A percentile compares a stretch with the other conserved stretches of the same genome.
Evolutionary conservation across 1,140 invertebrate genomes (phyloP).

Genomic region (Drosophila serrata): DNA sequence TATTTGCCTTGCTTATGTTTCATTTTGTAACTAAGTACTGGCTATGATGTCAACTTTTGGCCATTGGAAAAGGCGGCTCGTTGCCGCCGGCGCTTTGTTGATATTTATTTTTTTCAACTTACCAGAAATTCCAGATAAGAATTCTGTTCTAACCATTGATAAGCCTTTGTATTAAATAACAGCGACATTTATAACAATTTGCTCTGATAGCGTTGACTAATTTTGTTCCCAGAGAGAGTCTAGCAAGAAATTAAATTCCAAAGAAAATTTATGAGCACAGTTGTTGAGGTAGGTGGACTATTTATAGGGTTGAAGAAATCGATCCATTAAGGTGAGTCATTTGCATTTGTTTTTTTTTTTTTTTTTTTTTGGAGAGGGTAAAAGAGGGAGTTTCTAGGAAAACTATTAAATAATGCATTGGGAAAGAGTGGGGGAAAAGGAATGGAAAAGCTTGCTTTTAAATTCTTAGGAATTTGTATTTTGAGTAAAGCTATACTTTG

Average conservation of each 20-base stretch:
- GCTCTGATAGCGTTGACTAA: constrained; percentile 43
- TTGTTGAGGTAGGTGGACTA: constrained; percentile 60
- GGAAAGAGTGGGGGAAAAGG: neutral
- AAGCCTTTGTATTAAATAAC: constrained; percentile 36
- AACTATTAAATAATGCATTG: neutral
- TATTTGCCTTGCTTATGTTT: constrained; percentile 45
- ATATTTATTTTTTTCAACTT: constrained; percentile 14
- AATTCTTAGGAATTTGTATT: neutral
- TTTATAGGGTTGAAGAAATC: constrained; percentile 47
- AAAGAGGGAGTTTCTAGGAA: neutral
- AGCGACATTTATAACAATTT: constrained; percentile 44
- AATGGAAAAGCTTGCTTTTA: neutral
- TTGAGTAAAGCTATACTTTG: neutral
- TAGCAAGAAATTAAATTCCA: constrained; percentile 26
- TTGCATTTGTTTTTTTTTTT: neutral
- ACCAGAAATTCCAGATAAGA: constrained; percentile 38
- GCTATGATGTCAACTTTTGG: constrained; percentile 61
- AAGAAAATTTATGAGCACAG: constrained; percentile 43
- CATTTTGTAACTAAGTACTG: constrained; percentile 24
- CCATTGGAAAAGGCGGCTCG: constrained; percentile 38
- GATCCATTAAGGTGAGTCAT: constrained; percentile 41
- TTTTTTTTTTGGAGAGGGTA: neutral
- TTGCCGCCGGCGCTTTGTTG: constrained; percentile 40
- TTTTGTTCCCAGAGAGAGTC: constrained; percentile 15
- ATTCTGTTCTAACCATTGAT: constrained; percentile 23